These are phyloP conservation scores for Hypanus sabinus DNA, from an alignment of 2,113 vertebrate genomes.

Conservation along the genomic window DNA sequence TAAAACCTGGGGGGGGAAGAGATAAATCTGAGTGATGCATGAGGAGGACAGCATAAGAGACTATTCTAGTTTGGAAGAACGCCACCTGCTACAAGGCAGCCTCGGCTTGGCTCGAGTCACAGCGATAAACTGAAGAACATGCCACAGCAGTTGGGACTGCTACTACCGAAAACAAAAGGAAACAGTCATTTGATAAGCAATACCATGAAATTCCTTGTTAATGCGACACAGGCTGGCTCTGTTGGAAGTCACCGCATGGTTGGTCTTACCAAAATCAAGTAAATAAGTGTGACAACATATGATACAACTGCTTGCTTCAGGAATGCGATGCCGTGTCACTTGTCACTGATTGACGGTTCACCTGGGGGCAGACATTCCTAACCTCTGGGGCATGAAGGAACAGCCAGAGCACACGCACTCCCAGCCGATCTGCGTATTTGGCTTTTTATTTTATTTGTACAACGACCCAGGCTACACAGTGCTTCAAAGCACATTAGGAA, in stretches of 20 bases:
- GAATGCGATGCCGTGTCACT: neutral
- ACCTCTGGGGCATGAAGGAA: neutral
- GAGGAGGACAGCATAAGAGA: neutral
- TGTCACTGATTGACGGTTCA: neutral
- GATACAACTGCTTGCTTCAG: neutral
- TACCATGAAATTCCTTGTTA: constrained; percentile 34
- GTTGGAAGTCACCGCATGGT: constrained; percentile 6
- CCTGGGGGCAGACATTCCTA: neutral
- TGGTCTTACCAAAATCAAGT: neutral
- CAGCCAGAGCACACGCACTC: no score
- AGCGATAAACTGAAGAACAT: constrained; percentile 17
- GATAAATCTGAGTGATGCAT: neutral
- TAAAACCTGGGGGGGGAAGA: neutral
- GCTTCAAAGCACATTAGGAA: neutral
- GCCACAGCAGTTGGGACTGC: neutral
- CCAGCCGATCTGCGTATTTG: neutral
- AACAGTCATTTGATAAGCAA: constrained; percentile 24
- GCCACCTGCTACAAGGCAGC: neutral
- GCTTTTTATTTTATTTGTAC: constrained; percentile 18
- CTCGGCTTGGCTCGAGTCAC: neutral
- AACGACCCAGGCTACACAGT: neutral
- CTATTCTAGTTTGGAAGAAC: neutral
- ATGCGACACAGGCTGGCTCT: constrained; percentile 1
- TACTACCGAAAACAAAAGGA: constrained; percentile 15
- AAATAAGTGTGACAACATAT: constrained; percentile 13